Evolutionary conservation across 2,113 vertebrate genomes (phyloP).

Genomic region (Marcusenius ussheri): DNA sequence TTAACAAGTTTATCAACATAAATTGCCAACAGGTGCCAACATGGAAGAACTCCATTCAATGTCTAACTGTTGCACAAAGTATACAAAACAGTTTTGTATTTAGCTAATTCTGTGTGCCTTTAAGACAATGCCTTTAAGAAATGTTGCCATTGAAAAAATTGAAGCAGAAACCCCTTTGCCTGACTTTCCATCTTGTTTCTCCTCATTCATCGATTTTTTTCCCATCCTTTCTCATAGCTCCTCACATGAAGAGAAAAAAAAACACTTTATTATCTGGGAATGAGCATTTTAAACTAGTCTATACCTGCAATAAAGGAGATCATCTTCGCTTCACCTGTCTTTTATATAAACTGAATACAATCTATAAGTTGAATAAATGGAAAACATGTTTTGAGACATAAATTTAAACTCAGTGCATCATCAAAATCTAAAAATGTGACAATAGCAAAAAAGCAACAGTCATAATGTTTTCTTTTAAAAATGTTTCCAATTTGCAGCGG

Average conservation of each 20-base stretch:
- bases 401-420: neutral
- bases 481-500: neutral
- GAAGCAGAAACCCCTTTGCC: neutral
- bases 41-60: neutral
- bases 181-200: neutral
- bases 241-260: neutral
- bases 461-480: neutral
- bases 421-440: neutral
- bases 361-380: neutral
- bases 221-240: neutral
- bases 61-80: neutral
- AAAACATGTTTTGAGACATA: neutral
- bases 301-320: neutral
- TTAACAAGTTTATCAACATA: neutral
- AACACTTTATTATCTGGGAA: neutral
- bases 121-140: neutral
- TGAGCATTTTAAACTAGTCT: neutral
- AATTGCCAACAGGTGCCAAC: neutral
- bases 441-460: neutral
- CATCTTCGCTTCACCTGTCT: neutral
- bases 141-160: neutral
- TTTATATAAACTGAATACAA: neutral
- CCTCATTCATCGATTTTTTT: neutral
- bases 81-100: neutral
- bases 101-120: neutral